A percentile compares a stretch with the other conserved stretches of the same genome.
Evolutionary conservation across 1,140 invertebrate species (phyloP).

Genomic region (Eciton burchellii): DNA sequence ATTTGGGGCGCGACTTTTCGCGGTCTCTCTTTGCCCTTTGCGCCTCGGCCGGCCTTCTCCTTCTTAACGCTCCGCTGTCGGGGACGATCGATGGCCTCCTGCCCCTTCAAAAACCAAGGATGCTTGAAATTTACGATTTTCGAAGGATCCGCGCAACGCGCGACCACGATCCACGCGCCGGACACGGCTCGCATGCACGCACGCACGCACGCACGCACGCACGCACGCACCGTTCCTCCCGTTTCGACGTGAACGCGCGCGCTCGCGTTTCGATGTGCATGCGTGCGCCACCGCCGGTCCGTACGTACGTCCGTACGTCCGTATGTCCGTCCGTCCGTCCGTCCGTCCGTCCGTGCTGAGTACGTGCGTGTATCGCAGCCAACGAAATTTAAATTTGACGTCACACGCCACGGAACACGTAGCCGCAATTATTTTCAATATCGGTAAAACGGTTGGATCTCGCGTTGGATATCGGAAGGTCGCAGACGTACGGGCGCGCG

Average conservation of each 20-base stretch:
- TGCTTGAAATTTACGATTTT: not conserved
- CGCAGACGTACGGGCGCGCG: no score
- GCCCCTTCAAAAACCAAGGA: conserved; percentile 1
- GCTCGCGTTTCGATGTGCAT: conserved; percentile 11
- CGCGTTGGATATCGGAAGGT: no score
- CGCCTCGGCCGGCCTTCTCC: not conserved
- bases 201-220: no score
- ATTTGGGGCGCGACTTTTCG: conserved; percentile 14
- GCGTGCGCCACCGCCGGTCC: conserved; percentile 3
- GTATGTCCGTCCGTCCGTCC: not conserved
- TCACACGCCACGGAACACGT: conserved; percentile 3
- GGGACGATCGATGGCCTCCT: not conserved
- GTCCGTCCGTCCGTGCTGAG: not conserved
- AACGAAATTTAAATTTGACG: conserved; percentile 45
- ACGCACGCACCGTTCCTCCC: no score
- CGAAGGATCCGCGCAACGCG: not conserved
- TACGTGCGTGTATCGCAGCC: not conserved
- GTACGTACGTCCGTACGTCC: not conserved
- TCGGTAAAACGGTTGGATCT: no score
- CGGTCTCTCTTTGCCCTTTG: not conserved
- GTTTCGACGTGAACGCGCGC: conserved; percentile 21
- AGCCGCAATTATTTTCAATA: not conserved
- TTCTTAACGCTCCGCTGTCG: conserved; percentile 10
- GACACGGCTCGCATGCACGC: conserved; percentile 7
- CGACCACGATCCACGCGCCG: not conserved